These are phyloP conservation scores for Cathartes aura DNA, from an alignment of 2,113 vertebrate genomes.

Conservation along the genomic window DNA sequence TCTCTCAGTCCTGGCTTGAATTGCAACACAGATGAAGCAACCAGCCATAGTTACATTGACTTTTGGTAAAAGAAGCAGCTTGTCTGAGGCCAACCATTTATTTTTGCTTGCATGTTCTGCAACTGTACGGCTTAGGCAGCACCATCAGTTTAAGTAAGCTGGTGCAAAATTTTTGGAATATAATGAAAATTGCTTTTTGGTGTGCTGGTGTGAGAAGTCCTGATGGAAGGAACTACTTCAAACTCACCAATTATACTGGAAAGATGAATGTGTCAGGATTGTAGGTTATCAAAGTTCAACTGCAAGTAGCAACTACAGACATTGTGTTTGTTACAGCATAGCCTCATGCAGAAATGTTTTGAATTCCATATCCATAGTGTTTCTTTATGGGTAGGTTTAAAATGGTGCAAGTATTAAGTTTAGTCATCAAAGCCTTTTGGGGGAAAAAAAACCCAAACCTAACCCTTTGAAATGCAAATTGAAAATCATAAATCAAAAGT, in stretches of 20 bases:
- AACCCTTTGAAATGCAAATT: neutral
- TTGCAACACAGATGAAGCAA: neutral
- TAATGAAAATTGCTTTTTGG: neutral
- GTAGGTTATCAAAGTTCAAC: neutral
- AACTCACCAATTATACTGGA: neutral
- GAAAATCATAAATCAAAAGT: neutral
- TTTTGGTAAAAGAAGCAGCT: neutral
- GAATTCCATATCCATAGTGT: neutral
- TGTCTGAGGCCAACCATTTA: neutral
- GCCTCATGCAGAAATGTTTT: neutral
- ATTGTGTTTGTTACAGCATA: neutral
- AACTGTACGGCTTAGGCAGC: neutral
- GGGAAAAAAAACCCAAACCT: neutral
- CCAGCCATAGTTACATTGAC: neutral
- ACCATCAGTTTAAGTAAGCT: neutral
- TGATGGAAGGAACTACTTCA: neutral
- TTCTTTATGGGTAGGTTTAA: neutral
- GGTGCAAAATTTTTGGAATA: neutral
- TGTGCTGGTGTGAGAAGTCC: neutral
- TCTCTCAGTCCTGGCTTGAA: neutral
- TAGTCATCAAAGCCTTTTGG: neutral
- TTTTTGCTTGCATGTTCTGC: neutral
- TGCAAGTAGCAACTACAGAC: neutral
- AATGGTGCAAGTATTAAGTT: neutral
- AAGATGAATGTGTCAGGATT: neutral